Conservation (phyloP, 2,113 vertebrate genomes). For the Muscicapa adusta region DNA sequence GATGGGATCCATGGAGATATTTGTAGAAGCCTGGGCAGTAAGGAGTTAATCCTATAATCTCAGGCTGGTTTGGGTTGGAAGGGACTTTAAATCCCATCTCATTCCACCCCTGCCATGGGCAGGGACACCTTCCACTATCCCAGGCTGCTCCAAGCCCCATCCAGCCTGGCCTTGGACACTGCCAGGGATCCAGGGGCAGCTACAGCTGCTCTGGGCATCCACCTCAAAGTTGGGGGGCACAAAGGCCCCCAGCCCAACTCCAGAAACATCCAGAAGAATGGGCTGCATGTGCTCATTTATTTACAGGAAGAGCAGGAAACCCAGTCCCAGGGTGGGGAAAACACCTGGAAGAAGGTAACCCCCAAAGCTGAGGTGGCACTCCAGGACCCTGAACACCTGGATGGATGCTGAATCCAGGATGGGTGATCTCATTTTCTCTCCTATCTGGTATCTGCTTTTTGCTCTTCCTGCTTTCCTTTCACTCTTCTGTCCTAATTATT, state of each 20-base stretch:
- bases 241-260: not conserved
- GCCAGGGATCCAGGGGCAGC: not conserved
- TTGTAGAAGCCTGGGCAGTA: not conserved
- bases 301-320: not conserved
- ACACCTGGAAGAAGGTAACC: not conserved
- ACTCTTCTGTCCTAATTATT: not conserved
- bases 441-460: not conserved
- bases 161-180: not conserved
- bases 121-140: not conserved
- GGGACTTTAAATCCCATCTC: accelerated
- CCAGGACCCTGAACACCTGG: not conserved
- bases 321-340: not conserved
- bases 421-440: not conserved
- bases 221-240: not conserved
- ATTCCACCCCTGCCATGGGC: not conserved
- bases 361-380: not conserved
- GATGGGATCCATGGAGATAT: not conserved
- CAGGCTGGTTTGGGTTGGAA: not conserved
- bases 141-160: not conserved
- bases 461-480: not conserved
- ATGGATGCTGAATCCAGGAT: no score
- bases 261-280: not conserved
- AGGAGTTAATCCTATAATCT: not conserved
- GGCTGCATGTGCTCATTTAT: not conserved
- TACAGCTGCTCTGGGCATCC: not conserved